Evolutionary conservation across 2,797 vertebrate species (phyloP), one percentile per base, ranked within the genome.

Genomic region (Phalloptychus januarius): DNA sequence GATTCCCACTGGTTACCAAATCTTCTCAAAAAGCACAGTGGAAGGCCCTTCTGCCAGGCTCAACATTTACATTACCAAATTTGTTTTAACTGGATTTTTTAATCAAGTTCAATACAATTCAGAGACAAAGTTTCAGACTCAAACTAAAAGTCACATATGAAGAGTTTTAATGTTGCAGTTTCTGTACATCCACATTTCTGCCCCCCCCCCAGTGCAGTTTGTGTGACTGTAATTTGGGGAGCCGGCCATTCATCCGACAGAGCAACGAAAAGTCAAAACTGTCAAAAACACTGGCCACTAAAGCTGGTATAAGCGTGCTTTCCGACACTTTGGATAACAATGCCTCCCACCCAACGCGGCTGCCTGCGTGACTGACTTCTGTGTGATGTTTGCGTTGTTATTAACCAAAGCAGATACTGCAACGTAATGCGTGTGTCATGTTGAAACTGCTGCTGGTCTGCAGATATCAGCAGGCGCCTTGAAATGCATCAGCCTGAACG

Each of bases 381-480:
- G 70, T 65, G 79, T 46, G 74, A 79, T 42, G 75, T 67, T 85
- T 73, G 28, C 50, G 52, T 76, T 75, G 74, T 63, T 78, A 48
- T 78, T 79, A 77, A 81, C 67, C 45, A 80, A 71, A 76, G 63
- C 48, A 83, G 65, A 85, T 74, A 76, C 71, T 72, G 78, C 75
- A 72, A 76, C 50, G 12, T 25, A 10, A 52, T 79, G 78, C 74
- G 58, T 15, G n/a, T 79, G 86, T 87, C 79, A 73, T 83, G 75
- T 84, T 77, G 75, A 84, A 75, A 81, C 86, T 75, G 85, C 83
- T 79, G 69, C 79, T 77, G 79, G 71, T 79, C 72, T 74, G 80
- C 78, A 8, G 42, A 86, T 82, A 88, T 88, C 87, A 81, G 84
- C 84, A 76, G 69, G 71, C 88, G 82, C 78, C 85, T 85, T 79